phyloP scores from a whole-genome alignment of 2,888 invertebrate genomes.

The Sisyra nigra region DNA sequence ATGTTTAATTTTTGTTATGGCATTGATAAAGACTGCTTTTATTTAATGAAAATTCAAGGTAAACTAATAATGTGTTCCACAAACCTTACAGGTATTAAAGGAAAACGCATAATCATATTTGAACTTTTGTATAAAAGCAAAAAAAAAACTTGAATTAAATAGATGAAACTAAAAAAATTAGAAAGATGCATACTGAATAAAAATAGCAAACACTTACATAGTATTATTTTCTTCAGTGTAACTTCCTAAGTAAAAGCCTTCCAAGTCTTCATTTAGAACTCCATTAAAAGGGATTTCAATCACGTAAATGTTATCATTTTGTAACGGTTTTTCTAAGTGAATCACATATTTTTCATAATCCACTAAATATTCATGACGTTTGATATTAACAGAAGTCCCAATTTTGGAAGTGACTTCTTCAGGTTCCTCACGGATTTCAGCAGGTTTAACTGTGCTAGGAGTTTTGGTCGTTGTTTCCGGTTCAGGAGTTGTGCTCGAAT shows the following conservation, averaged over 20 bases:
- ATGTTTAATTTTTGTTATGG: too few relatives aligned
- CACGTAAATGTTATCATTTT: constrained; percentile 33
- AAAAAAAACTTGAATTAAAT: too few relatives aligned
- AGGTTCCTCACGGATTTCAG: background rate
- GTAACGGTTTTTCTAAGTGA: constrained; percentile 25
- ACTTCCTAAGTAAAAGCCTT: constrained; percentile 51
- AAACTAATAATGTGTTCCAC: too few relatives aligned
- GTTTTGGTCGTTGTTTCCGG: constrained; percentile 8
- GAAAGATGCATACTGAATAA: background rate
- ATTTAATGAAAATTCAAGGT: too few relatives aligned
- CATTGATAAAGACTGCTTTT: too few relatives aligned
- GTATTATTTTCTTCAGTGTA: constrained; percentile 31
- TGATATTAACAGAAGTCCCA: constrained; percentile 14
- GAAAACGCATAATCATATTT: too few relatives aligned
- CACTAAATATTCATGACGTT: constrained; percentile 22
- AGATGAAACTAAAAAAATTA: too few relatives aligned
- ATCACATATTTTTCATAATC: constrained; percentile 26
- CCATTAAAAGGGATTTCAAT: constrained; percentile 37
- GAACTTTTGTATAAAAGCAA: too few relatives aligned
- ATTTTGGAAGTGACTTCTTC: too few relatives aligned
- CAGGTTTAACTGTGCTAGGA: constrained; percentile 1
- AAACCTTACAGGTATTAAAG: too few relatives aligned
- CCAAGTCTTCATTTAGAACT: constrained; percentile 37
- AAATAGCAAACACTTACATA: constrained; percentile 33
- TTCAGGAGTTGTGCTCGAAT: constrained; percentile 8